Evolutionary conservation across 2,797 vertebrate species (phyloP), one percentile per base, ranked within the genome.

Genomic region (Poeciliopsis infans): DNA sequence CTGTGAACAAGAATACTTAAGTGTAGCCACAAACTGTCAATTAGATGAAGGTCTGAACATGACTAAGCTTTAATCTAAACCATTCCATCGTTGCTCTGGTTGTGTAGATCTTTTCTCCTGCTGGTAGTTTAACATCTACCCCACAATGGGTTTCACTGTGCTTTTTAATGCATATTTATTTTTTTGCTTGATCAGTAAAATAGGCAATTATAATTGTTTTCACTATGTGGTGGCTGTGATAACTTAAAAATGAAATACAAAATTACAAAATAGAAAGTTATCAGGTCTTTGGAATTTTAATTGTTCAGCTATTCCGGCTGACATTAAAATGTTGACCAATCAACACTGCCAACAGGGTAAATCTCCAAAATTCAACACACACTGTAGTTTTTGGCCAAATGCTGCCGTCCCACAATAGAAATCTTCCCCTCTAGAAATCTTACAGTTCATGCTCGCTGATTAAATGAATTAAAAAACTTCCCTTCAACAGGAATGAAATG

Each of bases 401-500:
- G 23, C 53, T 39, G 39, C 13, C 1, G 0, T n/a, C 3, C 7
- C 61, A 39, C 47, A 57, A 41, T 33, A 36, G 51, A 74, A 53
- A 36, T 31, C 25, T 71, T 2, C 31, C 31, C 51, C 23, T 79
- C 73, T 46, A 41, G n/a, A 71, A 33, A 49, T 57, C 71, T n/a
- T 33, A 73, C 6, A 61, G 31, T 33, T 68, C 53, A 72, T 8
- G 46, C 3, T 53, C 43, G 53, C 10, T 33, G 45, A 75, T 74
- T 69, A 61, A 47, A 28, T 45, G 51, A 72, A 78, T 13, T 75
- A 20, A 83, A 79, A 33, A 72, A 72, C 47, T 45, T 33, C 64
- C 45, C 31, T 61, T n/a, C 47, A 57, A 6, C 15, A 11, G 66
- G 81, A 76, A 46, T 77, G 53, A 84, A 75, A 79, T 53, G 33